phyloP scores from a whole-genome alignment of 2,113 vertebrate species.

The Apodemus speciosus region DNA sequence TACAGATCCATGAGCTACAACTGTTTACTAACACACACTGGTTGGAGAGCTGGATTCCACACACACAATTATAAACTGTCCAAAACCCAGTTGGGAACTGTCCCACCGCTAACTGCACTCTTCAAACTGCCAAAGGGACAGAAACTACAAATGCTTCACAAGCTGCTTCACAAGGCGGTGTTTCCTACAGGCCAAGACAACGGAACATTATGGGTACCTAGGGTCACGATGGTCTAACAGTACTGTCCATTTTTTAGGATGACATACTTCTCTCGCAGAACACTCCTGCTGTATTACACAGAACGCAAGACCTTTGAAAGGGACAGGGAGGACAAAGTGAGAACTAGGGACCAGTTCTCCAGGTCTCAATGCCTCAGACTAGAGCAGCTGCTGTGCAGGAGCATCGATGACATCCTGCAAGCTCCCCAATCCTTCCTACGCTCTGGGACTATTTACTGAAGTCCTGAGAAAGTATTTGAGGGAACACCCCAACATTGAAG shows the following conservation, averaged over 20 bases:
- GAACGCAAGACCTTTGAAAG: background rate
- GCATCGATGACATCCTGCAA: rapidly evolving
- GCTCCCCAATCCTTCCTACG: background rate
- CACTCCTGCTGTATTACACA: background rate
- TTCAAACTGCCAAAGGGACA: conserved; percentile 34
- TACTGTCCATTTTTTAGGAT: background rate
- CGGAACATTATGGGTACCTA: background rate
- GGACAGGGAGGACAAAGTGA: background rate
- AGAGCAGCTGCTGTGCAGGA: background rate
- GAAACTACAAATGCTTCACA: background rate
- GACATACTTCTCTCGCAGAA: background rate
- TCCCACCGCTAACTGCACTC: background rate
- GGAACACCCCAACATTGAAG: too few species aligned
- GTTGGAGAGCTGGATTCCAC: background rate
- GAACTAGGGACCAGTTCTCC: background rate
- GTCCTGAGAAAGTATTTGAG: background rate
- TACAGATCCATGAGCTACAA: conserved; percentile 65
- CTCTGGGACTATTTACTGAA: background rate
- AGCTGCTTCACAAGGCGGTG: background rate
- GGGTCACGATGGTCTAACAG: background rate
- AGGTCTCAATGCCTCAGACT: background rate
- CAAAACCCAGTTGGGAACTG: background rate
- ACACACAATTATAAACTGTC: background rate
- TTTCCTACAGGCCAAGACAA: background rate
- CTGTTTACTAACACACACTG: conserved; percentile 61